Base-by-base conservation (phyloP, 2,888 invertebrate genomes). In the Lasioglossum marginatum region DNA sequence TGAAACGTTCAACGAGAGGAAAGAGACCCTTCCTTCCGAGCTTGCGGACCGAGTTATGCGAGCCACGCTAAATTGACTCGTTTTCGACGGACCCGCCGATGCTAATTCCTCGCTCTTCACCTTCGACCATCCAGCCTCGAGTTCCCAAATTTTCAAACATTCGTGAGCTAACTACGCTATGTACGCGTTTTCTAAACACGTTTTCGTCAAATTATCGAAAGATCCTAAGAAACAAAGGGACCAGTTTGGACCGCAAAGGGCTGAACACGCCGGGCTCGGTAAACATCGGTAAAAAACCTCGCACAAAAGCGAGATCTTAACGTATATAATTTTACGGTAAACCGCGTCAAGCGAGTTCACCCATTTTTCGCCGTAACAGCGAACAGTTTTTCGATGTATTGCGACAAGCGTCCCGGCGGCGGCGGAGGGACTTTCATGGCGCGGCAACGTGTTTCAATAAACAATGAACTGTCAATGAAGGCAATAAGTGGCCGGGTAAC, bases 61-160 rank as follows among this genome's bases (percentile, higher is more conserved):
- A 63, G 63, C 73, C n/a, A 34, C 80, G 19, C 71, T 43, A 73
- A 77, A 87, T 87, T 87, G 87, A 87, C 78, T 83, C 83, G 87
- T 83, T 86, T 87, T 83, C 78, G 68, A 77, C 73, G 81, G 34
- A 40, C 63, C 31, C 27, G 14, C 8, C 27, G 73, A 73, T 48
- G 73, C 43, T 73, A 45, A 73, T 73, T 45, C 37, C 60, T 1
- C 34, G 16, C 31, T 63, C 63, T 31, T 63, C 63, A n/a, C 31
- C 63, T 27, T 63, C 63, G 16, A 63, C 63, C 27, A 27, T 27
- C 60, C 27, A 14, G 12, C 14, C 1, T 5, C 14, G 1, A 60
- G 27, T 27, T 60, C 0, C 27, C 60, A 27, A 60, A 27, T 27
- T 27, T 60, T 60, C 60, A 27, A 27, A 60, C 6, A 16, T 2